phyloP scores from a whole-genome alignment of 2,797 vertebrate species.

The Eospalax fontanierii region DNA sequence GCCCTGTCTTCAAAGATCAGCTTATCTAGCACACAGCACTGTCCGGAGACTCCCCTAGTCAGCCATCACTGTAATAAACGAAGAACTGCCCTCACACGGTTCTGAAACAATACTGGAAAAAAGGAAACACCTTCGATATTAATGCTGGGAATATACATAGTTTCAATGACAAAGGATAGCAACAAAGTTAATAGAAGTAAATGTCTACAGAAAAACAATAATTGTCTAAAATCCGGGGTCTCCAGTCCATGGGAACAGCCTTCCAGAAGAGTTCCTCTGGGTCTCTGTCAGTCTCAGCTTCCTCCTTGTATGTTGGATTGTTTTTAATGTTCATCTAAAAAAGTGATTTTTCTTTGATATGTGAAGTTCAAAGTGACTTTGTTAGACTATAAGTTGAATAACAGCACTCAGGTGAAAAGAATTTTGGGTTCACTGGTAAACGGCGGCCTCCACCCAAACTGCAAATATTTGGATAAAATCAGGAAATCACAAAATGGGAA shows the following conservation, averaged over 20 bases:
- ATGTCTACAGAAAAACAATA: conserved; percentile 42
- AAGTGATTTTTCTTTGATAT: conserved; percentile 76
- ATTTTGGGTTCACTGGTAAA: conserved; percentile 51
- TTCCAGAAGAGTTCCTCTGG: background rate
- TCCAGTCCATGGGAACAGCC: conserved; percentile 24
- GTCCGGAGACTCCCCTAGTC: background rate
- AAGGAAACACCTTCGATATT: background rate
- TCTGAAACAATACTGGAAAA: conserved; percentile 50
- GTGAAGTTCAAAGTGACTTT: conserved; percentile 79
- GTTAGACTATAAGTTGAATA: conserved; percentile 63
- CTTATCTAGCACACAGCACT: background rate
- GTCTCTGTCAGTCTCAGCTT: background rate
- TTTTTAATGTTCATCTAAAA: conserved; percentile 65
- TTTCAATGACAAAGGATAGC: conserved; percentile 60
- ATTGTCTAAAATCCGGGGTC: conserved; percentile 44
- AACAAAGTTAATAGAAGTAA: conserved; percentile 59
- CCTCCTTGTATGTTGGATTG: background rate
- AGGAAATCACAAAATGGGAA: conserved; percentile 71
- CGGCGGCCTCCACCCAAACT: conserved; percentile 59
- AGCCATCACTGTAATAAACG: background rate
- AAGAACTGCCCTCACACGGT: background rate
- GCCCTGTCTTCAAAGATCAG: background rate
- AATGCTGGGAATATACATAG: conserved; percentile 41
- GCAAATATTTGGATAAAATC: conserved; percentile 81
- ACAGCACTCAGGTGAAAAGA: conserved; percentile 63